These are phyloP conservation scores for Penaeus vannamei DNA, from an alignment of 1,140 invertebrate genomes.

Conservation along the genomic window DNA sequence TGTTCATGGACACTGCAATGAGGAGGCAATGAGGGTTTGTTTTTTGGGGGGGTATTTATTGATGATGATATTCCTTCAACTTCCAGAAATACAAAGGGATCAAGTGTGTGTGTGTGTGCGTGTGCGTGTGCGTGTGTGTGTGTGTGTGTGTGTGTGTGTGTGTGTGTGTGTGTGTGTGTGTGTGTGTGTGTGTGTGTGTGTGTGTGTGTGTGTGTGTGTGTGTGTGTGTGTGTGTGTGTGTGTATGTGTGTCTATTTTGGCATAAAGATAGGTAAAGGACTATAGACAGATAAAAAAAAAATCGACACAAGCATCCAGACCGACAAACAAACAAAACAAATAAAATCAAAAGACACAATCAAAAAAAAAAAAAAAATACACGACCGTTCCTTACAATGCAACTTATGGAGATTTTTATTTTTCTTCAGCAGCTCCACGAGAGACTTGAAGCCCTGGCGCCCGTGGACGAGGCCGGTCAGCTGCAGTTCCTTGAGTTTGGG, in stretches of 20 bases:
- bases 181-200: no score
- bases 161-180: no score
- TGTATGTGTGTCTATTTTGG: no score
- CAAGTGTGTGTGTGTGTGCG: no score
- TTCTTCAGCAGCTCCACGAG: slow-evolving; percentile 61
- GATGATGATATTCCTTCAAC: no score
- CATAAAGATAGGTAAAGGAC: background rate
- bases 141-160: no score
- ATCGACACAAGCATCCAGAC: background rate
- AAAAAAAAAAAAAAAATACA: background rate
- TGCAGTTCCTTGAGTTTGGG: slow-evolving; percentile 53
- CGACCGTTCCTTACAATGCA: slow-evolving; percentile 35
- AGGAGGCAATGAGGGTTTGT: no score
- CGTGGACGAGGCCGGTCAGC: slow-evolving; percentile 56
- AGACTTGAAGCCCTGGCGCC: slow-evolving; percentile 48
- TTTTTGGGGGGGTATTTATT: no score
- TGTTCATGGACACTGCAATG: slow-evolving; percentile 62
- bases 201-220: no score
- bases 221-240: no score
- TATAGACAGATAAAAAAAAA: background rate
- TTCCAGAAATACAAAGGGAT: background rate
- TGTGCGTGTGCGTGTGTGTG: no score
- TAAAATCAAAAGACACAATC: background rate
- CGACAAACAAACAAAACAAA: background rate
- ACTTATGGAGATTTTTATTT: slow-evolving; percentile 50